Evolutionary conservation across 1,140 invertebrate species (phyloP).

Genomic region (Bombus turneri): DNA sequence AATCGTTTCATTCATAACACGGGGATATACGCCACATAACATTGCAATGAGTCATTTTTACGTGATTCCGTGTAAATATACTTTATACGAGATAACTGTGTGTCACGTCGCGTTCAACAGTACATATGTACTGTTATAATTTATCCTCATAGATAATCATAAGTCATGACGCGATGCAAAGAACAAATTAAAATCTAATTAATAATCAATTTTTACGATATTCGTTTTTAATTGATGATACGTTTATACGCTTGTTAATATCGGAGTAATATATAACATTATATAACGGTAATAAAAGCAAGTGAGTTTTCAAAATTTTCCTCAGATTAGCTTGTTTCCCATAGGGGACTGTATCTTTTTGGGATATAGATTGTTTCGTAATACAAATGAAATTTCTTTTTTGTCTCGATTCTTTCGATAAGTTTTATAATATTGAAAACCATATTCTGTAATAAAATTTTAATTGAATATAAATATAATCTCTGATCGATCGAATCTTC

Average conservation of each 20-base stretch:
- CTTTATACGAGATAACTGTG: background rate
- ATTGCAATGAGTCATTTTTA: slow-evolving; percentile 29
- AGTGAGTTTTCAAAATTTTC: too few species aligned
- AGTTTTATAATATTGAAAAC: too few species aligned
- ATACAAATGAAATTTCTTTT: too few species aligned
- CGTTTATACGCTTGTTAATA: too few species aligned
- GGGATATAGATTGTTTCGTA: too few species aligned
- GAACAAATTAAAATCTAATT: background rate
- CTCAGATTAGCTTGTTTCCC: too few species aligned
- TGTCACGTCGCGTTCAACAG: background rate
- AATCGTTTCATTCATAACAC: slow-evolving; percentile 45
- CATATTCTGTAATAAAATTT: too few species aligned
- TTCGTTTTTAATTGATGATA: background rate
- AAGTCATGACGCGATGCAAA: too few species aligned
- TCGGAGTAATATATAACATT: too few species aligned
- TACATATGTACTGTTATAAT: background rate
- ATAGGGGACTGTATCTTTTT: accelerated
- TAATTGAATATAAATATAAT: background rate
- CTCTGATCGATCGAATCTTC: background rate
- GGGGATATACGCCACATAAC: slow-evolving; percentile 15
- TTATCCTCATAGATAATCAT: background rate
- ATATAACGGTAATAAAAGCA: too few species aligned
- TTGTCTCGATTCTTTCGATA: too few species aligned
- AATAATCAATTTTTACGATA: background rate
- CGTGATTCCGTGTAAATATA: slow-evolving; percentile 28